A percentile compares a stretch with the other conserved stretches of the same genome.
Conservation (phyloP, 1,140 invertebrate genomes). For the Aricia agestis region DNA sequence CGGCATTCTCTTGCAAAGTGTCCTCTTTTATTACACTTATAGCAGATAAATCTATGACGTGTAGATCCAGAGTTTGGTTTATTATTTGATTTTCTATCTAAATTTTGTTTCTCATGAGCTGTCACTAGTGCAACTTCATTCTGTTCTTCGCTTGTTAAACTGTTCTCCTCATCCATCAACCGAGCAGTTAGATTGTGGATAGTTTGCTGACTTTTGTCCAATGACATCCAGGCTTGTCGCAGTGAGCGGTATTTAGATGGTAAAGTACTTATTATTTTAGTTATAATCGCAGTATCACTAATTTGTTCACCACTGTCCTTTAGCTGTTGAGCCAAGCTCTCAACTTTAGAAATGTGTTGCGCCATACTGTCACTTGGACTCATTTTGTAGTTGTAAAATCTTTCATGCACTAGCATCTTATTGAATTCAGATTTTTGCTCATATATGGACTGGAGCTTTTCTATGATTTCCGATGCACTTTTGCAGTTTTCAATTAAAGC, state of each 20-base stretch:
- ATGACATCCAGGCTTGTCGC: slow-evolving; percentile 53
- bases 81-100: not conserved
- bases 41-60: slow-evolving; percentile 28
- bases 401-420: slow-evolving; percentile 45
- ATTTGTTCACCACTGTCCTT: slow-evolving; percentile 45
- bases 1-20: slow-evolving; percentile 30
- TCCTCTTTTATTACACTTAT: slow-evolving; percentile 30
- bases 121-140: slow-evolving; percentile 36
- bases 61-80: no score
- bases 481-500: slow-evolving; percentile 47
- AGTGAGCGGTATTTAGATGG: slow-evolving; percentile 45
- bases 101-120: slow-evolving; percentile 21
- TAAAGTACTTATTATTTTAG: slow-evolving; percentile 45
- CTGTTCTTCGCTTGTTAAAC: slow-evolving; percentile 23
- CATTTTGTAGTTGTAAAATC: slow-evolving; percentile 53
- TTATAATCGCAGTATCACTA: slow-evolving; percentile 50
- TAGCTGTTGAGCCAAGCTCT: slow-evolving; percentile 44
- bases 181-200: slow-evolving; percentile 46
- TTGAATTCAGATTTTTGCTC: slow-evolving; percentile 28
- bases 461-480: slow-evolving; percentile 29
- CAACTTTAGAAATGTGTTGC: slow-evolving; percentile 54
- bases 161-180: slow-evolving; percentile 55
- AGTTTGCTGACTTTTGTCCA: slow-evolving; percentile 49
- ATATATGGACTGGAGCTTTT: slow-evolving; percentile 24
- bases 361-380: slow-evolving; percentile 40